phyloP scores from a whole-genome alignment of 2,888 invertebrate genomes.

The Acronicta alni region DNA sequence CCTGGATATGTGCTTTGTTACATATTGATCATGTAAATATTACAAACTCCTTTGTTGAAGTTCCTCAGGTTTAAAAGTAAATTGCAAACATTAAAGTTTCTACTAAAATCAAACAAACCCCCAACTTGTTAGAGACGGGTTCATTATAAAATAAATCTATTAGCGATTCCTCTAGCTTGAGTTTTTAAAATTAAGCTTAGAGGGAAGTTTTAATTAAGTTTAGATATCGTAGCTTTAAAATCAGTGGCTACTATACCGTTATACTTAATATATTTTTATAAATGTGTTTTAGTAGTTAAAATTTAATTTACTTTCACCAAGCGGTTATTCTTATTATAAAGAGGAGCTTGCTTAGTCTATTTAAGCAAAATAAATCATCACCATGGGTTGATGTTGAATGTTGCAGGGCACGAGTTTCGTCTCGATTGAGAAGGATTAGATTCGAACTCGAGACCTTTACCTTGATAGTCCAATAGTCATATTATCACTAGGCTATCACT shows the following conservation, averaged over 20 bases:
- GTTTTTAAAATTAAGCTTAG: slow-evolving; percentile 21
- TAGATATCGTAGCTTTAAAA: slow-evolving; percentile 17
- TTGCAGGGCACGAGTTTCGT: too few species aligned
- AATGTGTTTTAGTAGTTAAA: neutral
- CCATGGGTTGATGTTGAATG: too few species aligned
- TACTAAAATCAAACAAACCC: slow-evolving; percentile 10
- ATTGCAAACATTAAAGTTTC: slow-evolving; percentile 1
- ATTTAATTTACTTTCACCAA: neutral
- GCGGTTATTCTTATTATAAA: neutral
- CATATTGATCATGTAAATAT: neutral
- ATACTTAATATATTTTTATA: slow-evolving; percentile 4
- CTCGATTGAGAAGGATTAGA: too few species aligned
- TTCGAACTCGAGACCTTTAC: too few species aligned
- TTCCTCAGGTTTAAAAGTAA: neutral
- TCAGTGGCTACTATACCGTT: slow-evolving; percentile 1
- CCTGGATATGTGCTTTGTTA: too few species aligned
- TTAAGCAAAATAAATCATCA: too few species aligned
- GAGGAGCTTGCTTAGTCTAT: too few species aligned
- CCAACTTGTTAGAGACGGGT: slow-evolving; percentile 2
- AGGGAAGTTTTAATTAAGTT: slow-evolving; percentile 39
- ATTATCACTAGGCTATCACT: too few species aligned
- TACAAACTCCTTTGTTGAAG: neutral
- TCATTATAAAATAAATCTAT: slow-evolving; percentile 38
- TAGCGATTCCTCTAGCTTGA: slow-evolving; percentile 17
- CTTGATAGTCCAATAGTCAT: too few species aligned